These are phyloP conservation scores for Drosophila parthenogenetica DNA, from an alignment of 2,888 invertebrate species.

Conservation along the genomic window DNA sequence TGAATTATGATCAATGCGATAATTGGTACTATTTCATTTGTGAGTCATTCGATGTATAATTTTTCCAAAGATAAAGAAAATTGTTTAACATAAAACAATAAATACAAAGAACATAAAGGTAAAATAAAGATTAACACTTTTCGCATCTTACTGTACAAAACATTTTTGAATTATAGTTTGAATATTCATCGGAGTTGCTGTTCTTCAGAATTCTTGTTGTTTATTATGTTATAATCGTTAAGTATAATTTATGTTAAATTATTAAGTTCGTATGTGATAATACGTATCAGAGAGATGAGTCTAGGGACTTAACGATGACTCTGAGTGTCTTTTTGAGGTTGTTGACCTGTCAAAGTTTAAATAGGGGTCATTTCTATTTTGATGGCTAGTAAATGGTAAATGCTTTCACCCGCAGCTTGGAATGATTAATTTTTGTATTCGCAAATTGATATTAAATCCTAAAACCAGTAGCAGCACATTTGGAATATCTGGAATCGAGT, in stretches of 20 bases:
- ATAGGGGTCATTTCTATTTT: constrained; percentile 23
- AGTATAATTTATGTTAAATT: constrained; percentile 43
- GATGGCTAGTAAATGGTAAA: constrained; percentile 22
- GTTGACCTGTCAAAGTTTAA: constrained; percentile 24
- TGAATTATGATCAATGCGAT: constrained; percentile 20
- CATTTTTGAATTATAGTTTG: constrained; percentile 1
- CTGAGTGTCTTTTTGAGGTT: constrained; percentile 3
- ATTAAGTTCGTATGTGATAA: constrained; percentile 32
- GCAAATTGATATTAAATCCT: constrained; percentile 25
- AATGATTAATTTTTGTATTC: constrained; percentile 51
- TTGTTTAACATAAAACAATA: background rate
- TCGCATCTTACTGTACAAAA: background rate
- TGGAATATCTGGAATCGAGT: background rate
- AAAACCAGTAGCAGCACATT: constrained; percentile 65
- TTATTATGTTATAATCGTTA: constrained; percentile 27
- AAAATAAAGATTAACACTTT: constrained; percentile 8
- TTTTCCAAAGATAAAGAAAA: background rate
- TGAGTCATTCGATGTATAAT: constrained; percentile 19
- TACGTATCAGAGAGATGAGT: constrained; percentile 9
- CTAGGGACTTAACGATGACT: background rate
- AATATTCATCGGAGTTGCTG: constrained; percentile 11
- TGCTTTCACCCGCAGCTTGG: constrained; percentile 65
- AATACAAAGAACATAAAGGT: background rate
- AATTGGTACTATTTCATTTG: constrained; percentile 10
- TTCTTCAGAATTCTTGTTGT: background rate